Conservation (phyloP, 2,797 vertebrate genomes). For the Tapera naevia region DNA sequence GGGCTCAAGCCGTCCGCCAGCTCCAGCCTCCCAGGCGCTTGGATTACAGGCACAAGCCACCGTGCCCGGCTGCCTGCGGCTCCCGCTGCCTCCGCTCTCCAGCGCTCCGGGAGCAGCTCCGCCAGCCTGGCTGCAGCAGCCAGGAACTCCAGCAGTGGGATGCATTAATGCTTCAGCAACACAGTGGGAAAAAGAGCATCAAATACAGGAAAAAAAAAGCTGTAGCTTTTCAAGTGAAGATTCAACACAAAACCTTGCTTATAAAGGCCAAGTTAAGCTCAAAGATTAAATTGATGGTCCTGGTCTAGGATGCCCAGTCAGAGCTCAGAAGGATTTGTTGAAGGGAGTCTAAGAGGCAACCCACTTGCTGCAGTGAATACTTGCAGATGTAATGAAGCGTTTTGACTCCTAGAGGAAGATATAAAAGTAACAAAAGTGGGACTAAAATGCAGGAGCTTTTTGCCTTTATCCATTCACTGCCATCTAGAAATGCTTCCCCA, state of each 20-base stretch:
- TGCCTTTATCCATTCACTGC: background rate
- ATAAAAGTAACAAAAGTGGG: background rate
- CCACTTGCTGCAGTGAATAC: background rate
- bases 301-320: background rate
- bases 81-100: background rate
- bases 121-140: background rate
- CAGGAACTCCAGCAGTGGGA: fast-evolving
- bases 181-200: background rate
- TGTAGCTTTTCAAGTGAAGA: background rate
- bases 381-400: background rate
- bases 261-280: background rate
- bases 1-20: slow-evolving; percentile 76
- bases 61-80: slow-evolving; percentile 12
- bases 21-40: slow-evolving; percentile 74
- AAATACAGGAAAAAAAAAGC: fast-evolving
- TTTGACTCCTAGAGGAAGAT: background rate
- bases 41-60: slow-evolving; percentile 78
- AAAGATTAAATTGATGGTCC: background rate
- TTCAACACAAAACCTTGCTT: fast-evolving
- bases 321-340: background rate
- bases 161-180: background rate
- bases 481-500: background rate
- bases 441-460: background rate
- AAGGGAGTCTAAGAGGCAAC: background rate
- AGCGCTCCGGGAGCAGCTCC: background rate